Evolutionary conservation across 2,113 vertebrate species (phyloP), one percentile per base, ranked within the genome.

Genomic region (Atlantisia rogersi): DNA sequence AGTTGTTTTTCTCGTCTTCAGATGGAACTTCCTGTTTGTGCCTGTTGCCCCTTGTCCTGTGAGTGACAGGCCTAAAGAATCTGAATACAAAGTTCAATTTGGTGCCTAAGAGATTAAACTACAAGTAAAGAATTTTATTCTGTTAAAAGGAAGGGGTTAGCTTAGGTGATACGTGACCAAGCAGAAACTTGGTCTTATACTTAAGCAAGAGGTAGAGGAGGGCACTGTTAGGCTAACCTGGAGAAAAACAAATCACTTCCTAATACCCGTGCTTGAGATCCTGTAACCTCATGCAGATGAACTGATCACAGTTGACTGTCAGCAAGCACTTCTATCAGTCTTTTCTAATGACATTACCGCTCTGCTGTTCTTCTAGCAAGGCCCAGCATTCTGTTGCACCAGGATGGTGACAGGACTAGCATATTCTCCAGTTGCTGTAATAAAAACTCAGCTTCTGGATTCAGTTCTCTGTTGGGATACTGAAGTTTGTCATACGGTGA

Each of bases 351-450:
- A 12, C 10, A 5, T 59, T 84, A 35, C 19, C 40, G 17, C 56
- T 53, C 19, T 44, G 17, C 56, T 53, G 8, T 7, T 74, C 9
- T 78, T 48, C 10, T 22, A 31, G 42, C n/a, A 55, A 59, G 44
- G 17, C 39, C 35, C 16, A 19, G 2, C 35, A 44, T 9, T 52
- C 1, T 15, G 5, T n/a, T 55, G 21, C 11, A 59, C 12, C 0
- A 1, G 0, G 0, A 20, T 29, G 22, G 8, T 8, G 14, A 5
- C 44, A 73, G 22, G 39, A 73, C 32, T 28, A 31, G 3, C 1
- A 0, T 59, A 6, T 63, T 77, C 11, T 55, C 13, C 25, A n/a
- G n/a, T 37, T 78, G 32, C 35, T 0, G 0, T 69, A 50, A 12
- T 0, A 0, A 52, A 69, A 60, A 53, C 29, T 68, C 22, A 8